Percentiles rank a stretch among this genome's conserved stretches.
Evolutionary conservation across 2,113 vertebrate species (phyloP).

Genomic region (Larimichthys crocea): DNA sequence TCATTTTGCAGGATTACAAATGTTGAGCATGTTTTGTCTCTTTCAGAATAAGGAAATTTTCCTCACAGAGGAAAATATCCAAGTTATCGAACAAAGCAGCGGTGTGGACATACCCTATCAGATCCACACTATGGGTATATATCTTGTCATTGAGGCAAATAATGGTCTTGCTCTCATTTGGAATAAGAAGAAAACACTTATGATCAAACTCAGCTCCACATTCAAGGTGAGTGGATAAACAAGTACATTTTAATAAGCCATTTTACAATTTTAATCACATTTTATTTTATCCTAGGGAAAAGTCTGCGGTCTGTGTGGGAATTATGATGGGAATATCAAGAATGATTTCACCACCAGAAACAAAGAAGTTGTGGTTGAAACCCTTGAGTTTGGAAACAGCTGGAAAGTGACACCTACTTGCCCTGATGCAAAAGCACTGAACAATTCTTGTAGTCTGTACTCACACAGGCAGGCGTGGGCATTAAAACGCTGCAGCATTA

Average conservation of each 20-base stretch:
- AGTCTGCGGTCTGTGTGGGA: conserved; percentile 92
- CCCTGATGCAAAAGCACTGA: conserved; percentile 70
- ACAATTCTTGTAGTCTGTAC: conserved; percentile 83
- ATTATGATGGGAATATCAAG: conserved; percentile 89
- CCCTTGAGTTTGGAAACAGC: conserved; percentile 89
- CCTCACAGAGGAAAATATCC: conserved; percentile 85
- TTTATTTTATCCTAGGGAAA: conserved; percentile 80
- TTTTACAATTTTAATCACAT: conserved; percentile 4
- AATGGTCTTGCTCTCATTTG: conserved; percentile 89
- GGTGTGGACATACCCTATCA: conserved; percentile 84
- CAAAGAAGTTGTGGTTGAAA: conserved; percentile 84
- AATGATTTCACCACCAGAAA: conserved; percentile 91
- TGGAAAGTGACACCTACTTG: conserved; percentile 88
- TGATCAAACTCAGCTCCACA: conserved; percentile 86
- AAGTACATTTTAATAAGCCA: not conserved
- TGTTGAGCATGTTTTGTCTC: conserved; percentile 26
- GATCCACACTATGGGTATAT: conserved; percentile 89
- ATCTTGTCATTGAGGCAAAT: conserved; percentile 88
- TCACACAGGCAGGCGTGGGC: conserved; percentile 88
- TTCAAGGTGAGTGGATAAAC: conserved; percentile 82
- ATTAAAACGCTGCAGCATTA: conserved; percentile 86
- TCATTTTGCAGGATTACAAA: not conserved
- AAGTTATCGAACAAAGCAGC: conserved; percentile 77
- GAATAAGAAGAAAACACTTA: conserved; percentile 92
- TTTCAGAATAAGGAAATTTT: conserved; percentile 88